Conservation (phyloP, 2,888 invertebrate genomes). For the Schizaphis graminum region DNA sequence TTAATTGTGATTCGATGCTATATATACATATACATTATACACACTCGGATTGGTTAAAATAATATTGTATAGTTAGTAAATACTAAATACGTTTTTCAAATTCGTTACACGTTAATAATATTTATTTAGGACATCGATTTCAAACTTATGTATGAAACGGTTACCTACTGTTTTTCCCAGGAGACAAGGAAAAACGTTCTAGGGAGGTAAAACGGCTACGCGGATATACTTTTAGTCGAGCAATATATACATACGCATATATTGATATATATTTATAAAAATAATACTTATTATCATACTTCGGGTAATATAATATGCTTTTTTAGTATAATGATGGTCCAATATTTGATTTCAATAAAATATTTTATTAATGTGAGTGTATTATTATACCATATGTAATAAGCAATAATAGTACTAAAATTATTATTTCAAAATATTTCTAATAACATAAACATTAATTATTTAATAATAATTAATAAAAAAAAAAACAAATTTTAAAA, state of each 20-base stretch:
- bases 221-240: background rate
- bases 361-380: background rate
- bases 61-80: slow-evolving; percentile 5
- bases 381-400: background rate
- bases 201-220: background rate
- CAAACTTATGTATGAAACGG: slow-evolving; percentile 29
- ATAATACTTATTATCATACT: background rate
- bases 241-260: background rate
- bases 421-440: background rate
- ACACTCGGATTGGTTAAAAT: background rate
- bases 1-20: background rate
- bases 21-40: background rate
- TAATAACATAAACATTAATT: background rate
- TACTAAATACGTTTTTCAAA: background rate
- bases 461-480: background rate
- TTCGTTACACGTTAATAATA: background rate
- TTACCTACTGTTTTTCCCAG: background rate
- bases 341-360: background rate
- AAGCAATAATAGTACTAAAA: background rate
- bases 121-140: slow-evolving; percentile 34
- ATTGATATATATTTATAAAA: background rate
- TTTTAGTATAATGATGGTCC: background rate
- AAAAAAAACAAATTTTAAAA: background rate
- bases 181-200: background rate
- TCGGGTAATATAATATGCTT: background rate